Evolutionary conservation across 2,113 vertebrate species (phyloP).

Genomic region (Bothrops jararaca): DNA sequence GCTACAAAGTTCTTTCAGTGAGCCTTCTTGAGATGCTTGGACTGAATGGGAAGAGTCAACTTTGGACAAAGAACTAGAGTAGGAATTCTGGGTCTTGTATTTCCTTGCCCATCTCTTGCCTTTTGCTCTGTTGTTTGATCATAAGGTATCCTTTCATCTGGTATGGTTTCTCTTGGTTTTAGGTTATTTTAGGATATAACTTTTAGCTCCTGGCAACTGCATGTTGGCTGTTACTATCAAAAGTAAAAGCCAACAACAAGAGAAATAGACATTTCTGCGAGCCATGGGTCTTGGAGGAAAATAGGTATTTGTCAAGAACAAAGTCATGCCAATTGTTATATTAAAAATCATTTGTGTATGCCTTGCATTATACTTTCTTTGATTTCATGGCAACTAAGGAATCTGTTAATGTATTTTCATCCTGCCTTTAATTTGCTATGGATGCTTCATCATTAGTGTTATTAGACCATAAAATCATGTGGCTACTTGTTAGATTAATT

Average conservation of each 20-base stretch:
- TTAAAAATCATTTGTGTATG: slow-evolving; percentile 54
- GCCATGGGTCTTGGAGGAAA: slow-evolving; percentile 61
- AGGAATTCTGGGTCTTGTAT: slow-evolving; percentile 41
- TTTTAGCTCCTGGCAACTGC: slow-evolving; percentile 65
- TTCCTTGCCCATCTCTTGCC: slow-evolving; percentile 31
- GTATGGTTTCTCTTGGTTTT: slow-evolving; percentile 62
- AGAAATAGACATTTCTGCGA: slow-evolving; percentile 68
- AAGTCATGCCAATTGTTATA: slow-evolving; percentile 67
- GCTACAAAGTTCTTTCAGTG: neutral
- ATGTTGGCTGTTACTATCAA: slow-evolving; percentile 67
- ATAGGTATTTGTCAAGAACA: slow-evolving; percentile 38
- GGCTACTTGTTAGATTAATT: neutral
- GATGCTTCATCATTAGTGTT: slow-evolving; percentile 45
- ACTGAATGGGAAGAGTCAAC: slow-evolving; percentile 6
- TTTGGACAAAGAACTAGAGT: slow-evolving; percentile 41
- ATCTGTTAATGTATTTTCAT: slow-evolving; percentile 38
- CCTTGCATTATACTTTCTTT: slow-evolving; percentile 30
- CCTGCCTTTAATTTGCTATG: slow-evolving; percentile 39
- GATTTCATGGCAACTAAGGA: slow-evolving; percentile 36
- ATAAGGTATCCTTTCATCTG: slow-evolving; percentile 73
- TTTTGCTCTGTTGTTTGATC: slow-evolving; percentile 64
- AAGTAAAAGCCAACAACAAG: slow-evolving; percentile 72
- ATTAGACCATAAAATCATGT: slow-evolving; percentile 24
- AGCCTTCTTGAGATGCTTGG: neutral
- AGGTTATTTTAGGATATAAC: slow-evolving; percentile 71